Conservation (phyloP, 2,888 invertebrate species). For the Leucophenga maculata region DNA sequence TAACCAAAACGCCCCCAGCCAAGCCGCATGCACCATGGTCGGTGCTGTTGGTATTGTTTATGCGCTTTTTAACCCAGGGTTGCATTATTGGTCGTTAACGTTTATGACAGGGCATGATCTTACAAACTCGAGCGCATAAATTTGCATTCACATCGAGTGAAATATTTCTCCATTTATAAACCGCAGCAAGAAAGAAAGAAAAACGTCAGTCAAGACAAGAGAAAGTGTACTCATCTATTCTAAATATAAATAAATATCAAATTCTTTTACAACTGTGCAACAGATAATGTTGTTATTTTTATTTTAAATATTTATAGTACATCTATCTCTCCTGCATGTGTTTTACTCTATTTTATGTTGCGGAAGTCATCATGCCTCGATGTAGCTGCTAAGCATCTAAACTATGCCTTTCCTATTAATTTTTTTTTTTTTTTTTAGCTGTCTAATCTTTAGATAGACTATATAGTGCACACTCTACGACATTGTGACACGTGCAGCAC, state of each 20-base stretch:
- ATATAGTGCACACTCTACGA: background rate
- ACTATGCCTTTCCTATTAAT: slow-evolving; percentile 1
- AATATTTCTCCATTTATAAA: background rate
- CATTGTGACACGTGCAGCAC: slow-evolving; percentile 18
- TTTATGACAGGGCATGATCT: slow-evolving; percentile 24
- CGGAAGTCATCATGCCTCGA: background rate
- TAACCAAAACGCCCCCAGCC: slow-evolving; percentile 8
- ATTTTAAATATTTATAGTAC: background rate
- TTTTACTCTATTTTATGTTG: background rate
- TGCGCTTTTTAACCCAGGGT: slow-evolving; percentile 53
- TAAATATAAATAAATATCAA: slow-evolving; percentile 2
- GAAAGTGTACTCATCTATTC: background rate
- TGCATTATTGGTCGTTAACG: slow-evolving; percentile 39
- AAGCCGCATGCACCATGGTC: background rate
- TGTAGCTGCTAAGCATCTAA: background rate
- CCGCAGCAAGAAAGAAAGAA: background rate
- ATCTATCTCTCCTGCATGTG: background rate
- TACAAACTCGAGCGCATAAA: slow-evolving; percentile 14
- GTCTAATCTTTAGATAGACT: background rate
- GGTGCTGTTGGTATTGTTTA: slow-evolving; percentile 40
- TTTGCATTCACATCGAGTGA: background rate
- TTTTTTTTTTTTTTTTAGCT: background rate
- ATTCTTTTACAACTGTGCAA: too few species aligned
- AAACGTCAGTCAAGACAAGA: background rate
- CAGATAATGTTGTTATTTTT: background rate